These are phyloP conservation scores for Schrankia costaestrigalis DNA, from an alignment of 2,888 invertebrate genomes.

Conservation along the genomic window DNA sequence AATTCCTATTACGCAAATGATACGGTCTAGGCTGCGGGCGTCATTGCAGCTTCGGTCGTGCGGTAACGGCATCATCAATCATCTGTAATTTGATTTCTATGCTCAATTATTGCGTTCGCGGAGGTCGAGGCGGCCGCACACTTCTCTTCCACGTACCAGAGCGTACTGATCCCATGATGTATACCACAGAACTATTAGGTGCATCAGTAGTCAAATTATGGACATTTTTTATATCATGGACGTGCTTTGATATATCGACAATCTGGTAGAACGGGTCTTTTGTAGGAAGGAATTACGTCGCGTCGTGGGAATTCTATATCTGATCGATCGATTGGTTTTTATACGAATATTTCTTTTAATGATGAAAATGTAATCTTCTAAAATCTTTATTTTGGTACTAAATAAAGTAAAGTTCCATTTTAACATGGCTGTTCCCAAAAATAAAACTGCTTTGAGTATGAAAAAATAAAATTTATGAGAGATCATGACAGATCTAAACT, in stretches of 20 bases:
- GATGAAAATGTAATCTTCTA: too few species aligned
- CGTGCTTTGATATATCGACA: too few species aligned
- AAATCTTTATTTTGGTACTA: too few species aligned
- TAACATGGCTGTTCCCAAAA: too few species aligned
- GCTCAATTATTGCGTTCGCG: slow-evolving; percentile 79
- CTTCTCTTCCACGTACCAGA: slow-evolving; percentile 56
- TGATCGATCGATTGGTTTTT: too few species aligned
- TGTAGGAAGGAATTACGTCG: too few species aligned
- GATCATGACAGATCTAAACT: not conserved
- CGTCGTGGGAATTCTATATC: too few species aligned
- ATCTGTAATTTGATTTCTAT: slow-evolving; percentile 81
- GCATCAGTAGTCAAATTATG: slow-evolving; percentile 32
- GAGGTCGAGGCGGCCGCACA: slow-evolving; percentile 67
- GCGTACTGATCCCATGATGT: slow-evolving; percentile 44
- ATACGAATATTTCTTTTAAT: too few species aligned
- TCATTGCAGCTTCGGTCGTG: slow-evolving; percentile 74
- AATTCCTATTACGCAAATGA: slow-evolving; percentile 73
- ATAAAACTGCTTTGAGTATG: not conserved
- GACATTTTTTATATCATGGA: too few species aligned
- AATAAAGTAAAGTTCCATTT: too few species aligned
- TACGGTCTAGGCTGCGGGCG: slow-evolving; percentile 65
- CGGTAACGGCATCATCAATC: slow-evolving; percentile 79
- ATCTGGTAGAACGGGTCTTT: too few species aligned
- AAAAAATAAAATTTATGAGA: not conserved
- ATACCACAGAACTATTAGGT: slow-evolving; percentile 32